Conservation (phyloP, 2,888 invertebrate species). For the Euclidia mi region DNA sequence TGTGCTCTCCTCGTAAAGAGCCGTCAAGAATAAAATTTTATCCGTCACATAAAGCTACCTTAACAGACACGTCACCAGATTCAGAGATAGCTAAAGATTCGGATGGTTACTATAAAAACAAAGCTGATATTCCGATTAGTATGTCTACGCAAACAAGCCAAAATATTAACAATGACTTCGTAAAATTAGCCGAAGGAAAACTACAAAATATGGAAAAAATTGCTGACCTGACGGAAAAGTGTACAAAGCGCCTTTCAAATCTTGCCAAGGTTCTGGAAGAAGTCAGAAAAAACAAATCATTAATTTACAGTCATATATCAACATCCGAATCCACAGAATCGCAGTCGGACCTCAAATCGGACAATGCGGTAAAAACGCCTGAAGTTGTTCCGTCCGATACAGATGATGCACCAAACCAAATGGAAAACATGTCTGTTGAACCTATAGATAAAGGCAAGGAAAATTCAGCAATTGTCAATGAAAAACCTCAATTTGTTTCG, state of each 20-base stretch:
- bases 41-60: constrained; percentile 36
- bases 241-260: constrained; percentile 83
- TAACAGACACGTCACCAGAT: constrained; percentile 62
- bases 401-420: constrained; percentile 36
- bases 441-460: constrained; percentile 28
- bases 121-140: constrained; percentile 59
- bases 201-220: constrained; percentile 87
- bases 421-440: constrained; percentile 44
- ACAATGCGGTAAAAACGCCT: constrained; percentile 54
- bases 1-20: constrained; percentile 4
- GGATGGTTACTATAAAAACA: constrained; percentile 33
- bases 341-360: constrained; percentile 73
- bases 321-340: constrained; percentile 74
- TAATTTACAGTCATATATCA: constrained; percentile 79
- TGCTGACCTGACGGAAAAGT: constrained; percentile 84
- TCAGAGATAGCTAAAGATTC: constrained; percentile 55
- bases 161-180: constrained; percentile 72
- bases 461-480: constrained; percentile 26
- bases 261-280: constrained; percentile 85
- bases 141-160: constrained; percentile 78
- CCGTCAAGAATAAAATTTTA: neutral
- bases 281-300: constrained; percentile 84
- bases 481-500: constrained; percentile 51
- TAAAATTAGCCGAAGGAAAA: constrained; percentile 82
- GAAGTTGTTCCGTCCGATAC: constrained; percentile 20